These are phyloP conservation scores for Collichthys lucidus DNA, from an alignment of 2,113 vertebrate species.

Conservation along the genomic window DNA sequence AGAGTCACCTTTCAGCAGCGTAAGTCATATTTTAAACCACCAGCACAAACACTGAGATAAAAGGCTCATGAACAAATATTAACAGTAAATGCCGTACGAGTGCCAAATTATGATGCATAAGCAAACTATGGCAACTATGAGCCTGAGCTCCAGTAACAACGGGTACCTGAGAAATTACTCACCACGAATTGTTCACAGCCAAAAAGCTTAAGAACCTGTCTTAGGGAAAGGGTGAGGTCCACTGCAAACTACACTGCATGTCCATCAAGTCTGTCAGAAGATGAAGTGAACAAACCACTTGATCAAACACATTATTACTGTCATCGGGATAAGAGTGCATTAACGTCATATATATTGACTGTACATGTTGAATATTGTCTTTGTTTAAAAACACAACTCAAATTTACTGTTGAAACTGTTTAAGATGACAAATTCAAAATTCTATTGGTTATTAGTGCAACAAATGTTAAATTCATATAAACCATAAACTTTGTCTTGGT, in stretches of 20 bases:
- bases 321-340: slow-evolving; percentile 3
- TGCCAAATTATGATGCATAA: slow-evolving; percentile 64
- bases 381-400: slow-evolving; percentile 25
- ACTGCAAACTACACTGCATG: slow-evolving; percentile 29
- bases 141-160: slow-evolving; percentile 50
- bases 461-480: neutral
- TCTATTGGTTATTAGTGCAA: neutral
- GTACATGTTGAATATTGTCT: neutral
- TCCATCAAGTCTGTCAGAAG: slow-evolving; percentile 68
- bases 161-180: slow-evolving; percentile 65
- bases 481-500: neutral
- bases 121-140: slow-evolving; percentile 68
- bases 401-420: neutral
- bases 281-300: slow-evolving; percentile 24
- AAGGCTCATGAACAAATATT: slow-evolving; percentile 72
- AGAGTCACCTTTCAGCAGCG: slow-evolving; percentile 38
- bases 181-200: slow-evolving; percentile 66
- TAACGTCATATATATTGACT: neutral
- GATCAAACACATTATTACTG: slow-evolving; percentile 41
- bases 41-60: slow-evolving; percentile 50
- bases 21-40: slow-evolving; percentile 37
- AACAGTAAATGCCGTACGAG: slow-evolving; percentile 23
- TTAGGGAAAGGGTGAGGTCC: slow-evolving; percentile 70
- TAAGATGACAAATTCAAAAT: neutral
- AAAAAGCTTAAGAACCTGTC: slow-evolving; percentile 59